Percentiles rank a stretch among this genome's conserved stretches.
These are phyloP conservation scores for Neodiprion lecontei DNA, from an alignment of 1,140 invertebrate genomes.

Conservation along the genomic window DNA sequence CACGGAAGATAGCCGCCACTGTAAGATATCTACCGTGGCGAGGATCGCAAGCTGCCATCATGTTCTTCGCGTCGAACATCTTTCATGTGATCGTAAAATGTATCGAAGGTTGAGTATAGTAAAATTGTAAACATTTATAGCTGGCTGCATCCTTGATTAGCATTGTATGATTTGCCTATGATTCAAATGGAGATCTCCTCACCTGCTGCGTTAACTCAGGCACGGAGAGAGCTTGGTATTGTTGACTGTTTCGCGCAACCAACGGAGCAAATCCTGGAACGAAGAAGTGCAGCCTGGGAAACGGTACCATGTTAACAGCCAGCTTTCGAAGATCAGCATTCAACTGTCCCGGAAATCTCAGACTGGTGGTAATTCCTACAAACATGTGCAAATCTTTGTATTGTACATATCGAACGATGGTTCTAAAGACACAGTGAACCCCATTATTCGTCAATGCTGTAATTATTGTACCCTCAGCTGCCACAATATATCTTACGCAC, in stretches of 20 bases:
- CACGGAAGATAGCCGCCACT: conserved; percentile 75
- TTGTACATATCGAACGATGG: too few species aligned
- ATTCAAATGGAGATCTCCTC: conserved; percentile 47
- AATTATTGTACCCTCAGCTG: too few species aligned
- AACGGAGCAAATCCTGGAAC: conserved; percentile 70
- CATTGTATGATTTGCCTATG: conserved; percentile 46
- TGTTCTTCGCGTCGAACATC: conserved; percentile 80
- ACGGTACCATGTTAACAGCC: conserved; percentile 72
- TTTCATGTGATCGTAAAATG: conserved; percentile 61
- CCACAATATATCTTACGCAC: conserved; percentile 45
- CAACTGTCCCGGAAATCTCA: conserved; percentile 68
- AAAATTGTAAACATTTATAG: conserved; percentile 34
- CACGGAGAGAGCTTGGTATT: conserved; percentile 64
- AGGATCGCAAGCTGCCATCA: conserved; percentile 87
- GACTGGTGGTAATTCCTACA: not conserved
- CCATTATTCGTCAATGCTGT: too few species aligned
- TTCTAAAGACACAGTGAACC: too few species aligned
- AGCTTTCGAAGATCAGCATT: conserved; percentile 70
- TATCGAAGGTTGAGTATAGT: conserved; percentile 44
- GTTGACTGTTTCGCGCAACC: conserved; percentile 58
- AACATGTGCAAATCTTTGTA: too few species aligned
- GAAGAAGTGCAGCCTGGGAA: conserved; percentile 72
- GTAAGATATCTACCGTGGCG: conserved; percentile 82
- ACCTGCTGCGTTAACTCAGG: conserved; percentile 66
- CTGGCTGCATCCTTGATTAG: conserved; percentile 56